Conservation (phyloP, 1,140 invertebrate species). For the Drosophila parvula region DNA sequence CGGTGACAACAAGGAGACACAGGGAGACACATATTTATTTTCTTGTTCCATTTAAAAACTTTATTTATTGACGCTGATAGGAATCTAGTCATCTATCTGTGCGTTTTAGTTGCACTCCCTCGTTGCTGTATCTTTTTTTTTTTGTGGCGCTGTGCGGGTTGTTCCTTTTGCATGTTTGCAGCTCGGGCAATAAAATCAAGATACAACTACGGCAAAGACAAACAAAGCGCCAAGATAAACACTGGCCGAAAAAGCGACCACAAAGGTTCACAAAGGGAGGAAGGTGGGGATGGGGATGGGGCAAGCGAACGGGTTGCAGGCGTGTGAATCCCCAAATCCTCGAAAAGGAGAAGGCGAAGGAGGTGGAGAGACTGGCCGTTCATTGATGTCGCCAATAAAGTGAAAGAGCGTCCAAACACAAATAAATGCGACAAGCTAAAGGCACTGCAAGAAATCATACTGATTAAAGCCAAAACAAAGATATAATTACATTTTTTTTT, state of each 20-base stretch:
- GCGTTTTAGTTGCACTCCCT: conserved; percentile 52
- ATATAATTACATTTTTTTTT: background rate
- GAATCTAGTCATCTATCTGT: conserved; percentile 79
- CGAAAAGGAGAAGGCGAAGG: background rate
- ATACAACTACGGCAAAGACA: conserved; percentile 62
- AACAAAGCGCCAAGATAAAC: conserved; percentile 65
- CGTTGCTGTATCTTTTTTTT: background rate
- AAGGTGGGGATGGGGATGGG: background rate
- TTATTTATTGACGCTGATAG: conserved; percentile 81
- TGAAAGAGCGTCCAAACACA: conserved; percentile 45
- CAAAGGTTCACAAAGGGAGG: conserved; percentile 11
- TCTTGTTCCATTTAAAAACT: conserved; percentile 82
- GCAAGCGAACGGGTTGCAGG: conserved; percentile 14
- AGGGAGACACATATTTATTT: conserved; percentile 76
- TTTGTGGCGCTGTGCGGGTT: conserved; percentile 18
- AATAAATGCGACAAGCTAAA: conserved; percentile 41
- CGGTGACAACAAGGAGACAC: conserved; percentile 71
- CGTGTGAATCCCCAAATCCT: conserved; percentile 56
- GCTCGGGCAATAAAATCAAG: conserved; percentile 72
- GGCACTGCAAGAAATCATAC: conserved; percentile 14
- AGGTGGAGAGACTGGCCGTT: conserved; percentile 19
- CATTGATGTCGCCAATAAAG: conserved; percentile 70
- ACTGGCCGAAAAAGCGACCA: conserved; percentile 64
- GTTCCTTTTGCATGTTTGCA: conserved; percentile 64
- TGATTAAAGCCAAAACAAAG: too few species aligned